Evolutionary conservation across 2,888 invertebrate genomes (phyloP), one percentile per base, ranked within the genome.

Genomic region (Rhamnusium bicolor): DNA sequence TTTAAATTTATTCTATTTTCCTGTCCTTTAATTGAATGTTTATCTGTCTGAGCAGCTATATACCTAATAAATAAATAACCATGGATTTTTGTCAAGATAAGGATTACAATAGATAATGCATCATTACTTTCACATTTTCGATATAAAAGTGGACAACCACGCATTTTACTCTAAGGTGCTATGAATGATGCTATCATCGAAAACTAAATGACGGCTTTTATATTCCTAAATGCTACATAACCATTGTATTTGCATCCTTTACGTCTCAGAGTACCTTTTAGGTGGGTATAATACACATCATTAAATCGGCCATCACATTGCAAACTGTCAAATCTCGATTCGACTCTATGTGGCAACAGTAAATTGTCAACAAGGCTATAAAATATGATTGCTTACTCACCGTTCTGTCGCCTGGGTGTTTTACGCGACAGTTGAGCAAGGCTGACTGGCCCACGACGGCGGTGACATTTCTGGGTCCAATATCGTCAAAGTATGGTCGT

Each of bases 371-470:
- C 75, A 74, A 69, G 70, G 73, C 73, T 46, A 76, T 76, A 77
- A 73, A 77, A 78, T 72, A 75, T 71, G 73, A 78, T 63, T 65
- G 62, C 74, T 66, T 70, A 62, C 63, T 71, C 61, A 65, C 69
- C 71, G 71, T 71, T 40, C 71, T 71, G 60, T 96, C 95, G 62
- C 95, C 95, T 82, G 95, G 94, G 87, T 96, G 94, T 86, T 95
- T 96, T 60, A 96, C 96, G 69, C 95, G 91, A 88, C 96, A 96
- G 84, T 93, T 92, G 79, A 96, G 90, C 80, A 94, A 90, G 18
- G 95, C 93, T 1, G 93, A 92, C 88, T 96, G 95, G 2, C 96
- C 96, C 40, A 95, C 94, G 68, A 96, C 94, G 14, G 95, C 93
- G 1, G 96, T 94, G 77, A 96, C 93, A 88, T 96, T 96, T 77